Conservation (phyloP, 2,888 invertebrate species). For the Zonitis immaculata region DNA sequence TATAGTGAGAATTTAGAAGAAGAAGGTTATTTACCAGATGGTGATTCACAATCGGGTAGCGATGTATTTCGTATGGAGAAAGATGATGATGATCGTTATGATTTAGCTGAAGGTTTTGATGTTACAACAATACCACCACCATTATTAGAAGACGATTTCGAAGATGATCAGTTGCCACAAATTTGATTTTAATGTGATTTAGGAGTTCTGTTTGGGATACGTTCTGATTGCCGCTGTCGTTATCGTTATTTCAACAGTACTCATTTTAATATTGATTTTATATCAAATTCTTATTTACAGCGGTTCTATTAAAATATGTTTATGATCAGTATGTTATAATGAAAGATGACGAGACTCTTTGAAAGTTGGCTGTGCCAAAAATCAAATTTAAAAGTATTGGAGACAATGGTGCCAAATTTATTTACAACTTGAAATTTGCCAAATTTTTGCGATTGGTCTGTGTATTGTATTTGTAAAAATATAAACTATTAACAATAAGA, state of each 20-base stretch:
- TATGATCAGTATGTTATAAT: too few relatives aligned
- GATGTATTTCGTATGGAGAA: constrained; percentile 49
- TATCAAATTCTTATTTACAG: constrained; percentile 23
- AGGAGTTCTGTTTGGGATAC: constrained; percentile 21
- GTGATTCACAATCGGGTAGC: constrained; percentile 52
- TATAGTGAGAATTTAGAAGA: constrained; percentile 42
- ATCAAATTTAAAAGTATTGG: constrained; percentile 5
- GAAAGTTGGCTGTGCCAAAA: constrained; percentile 12
- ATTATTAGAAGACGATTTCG: constrained; percentile 69
- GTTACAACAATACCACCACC: constrained; percentile 74
- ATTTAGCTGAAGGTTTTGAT: constrained; percentile 71
- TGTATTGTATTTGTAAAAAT: constrained; percentile 19
- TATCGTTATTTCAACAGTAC: constrained; percentile 22
- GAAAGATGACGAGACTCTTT: constrained; percentile 7
- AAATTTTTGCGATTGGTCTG: constrained; percentile 33
- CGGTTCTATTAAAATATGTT: constrained; percentile 27
- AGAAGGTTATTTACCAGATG: constrained; percentile 64
- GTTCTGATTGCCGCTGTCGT: constrained; percentile 26
- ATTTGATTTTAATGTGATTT: constrained; percentile 46
- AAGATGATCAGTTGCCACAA: constrained; percentile 48
- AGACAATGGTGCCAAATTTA: constrained; percentile 17
- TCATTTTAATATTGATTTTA: constrained; percentile 21
- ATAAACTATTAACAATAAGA: not conserved
- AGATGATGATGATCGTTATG: constrained; percentile 55
- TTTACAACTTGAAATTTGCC: constrained; percentile 3